Evolutionary conservation across 2,888 invertebrate genomes (phyloP).

Genomic region (Synergus umbraculus): DNA sequence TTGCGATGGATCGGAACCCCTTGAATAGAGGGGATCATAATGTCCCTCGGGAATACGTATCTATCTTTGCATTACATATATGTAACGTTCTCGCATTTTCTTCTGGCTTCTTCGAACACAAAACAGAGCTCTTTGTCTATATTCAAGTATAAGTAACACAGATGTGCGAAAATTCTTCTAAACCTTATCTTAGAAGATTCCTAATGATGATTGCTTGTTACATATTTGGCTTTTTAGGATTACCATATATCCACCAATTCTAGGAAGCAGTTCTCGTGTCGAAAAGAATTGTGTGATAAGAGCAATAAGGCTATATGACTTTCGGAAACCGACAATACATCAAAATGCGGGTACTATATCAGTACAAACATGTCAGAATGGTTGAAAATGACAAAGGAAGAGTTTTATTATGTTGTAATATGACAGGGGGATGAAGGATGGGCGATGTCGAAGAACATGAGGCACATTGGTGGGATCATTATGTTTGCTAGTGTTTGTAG

Average conservation of each 20-base stretch:
- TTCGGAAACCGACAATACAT: neutral
- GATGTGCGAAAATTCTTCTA: neutral
- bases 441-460: conserved; percentile 9
- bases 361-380: conserved; percentile 31
- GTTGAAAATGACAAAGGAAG: conserved; percentile 37
- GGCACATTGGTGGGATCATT: conserved; percentile 44
- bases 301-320: neutral
- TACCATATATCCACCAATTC: neutral
- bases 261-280: neutral
- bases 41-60: conserved; percentile 63
- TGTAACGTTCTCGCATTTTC: neutral
- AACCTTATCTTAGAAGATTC: neutral
- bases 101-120: neutral
- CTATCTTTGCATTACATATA: conserved; percentile 17
- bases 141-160: neutral
- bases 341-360: neutral
- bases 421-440: conserved; percentile 35
- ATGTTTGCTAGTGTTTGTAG: conserved; percentile 53
- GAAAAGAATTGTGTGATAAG: neutral
- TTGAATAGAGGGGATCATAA: conserved; percentile 62
- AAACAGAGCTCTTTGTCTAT: neutral
- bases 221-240: no score
- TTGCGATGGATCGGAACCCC: conserved; percentile 55
- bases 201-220: neutral
- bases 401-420: conserved; percentile 40